phyloP scores from a whole-genome alignment of 1,140 invertebrate genomes.

The Musca vetustissima region DNA sequence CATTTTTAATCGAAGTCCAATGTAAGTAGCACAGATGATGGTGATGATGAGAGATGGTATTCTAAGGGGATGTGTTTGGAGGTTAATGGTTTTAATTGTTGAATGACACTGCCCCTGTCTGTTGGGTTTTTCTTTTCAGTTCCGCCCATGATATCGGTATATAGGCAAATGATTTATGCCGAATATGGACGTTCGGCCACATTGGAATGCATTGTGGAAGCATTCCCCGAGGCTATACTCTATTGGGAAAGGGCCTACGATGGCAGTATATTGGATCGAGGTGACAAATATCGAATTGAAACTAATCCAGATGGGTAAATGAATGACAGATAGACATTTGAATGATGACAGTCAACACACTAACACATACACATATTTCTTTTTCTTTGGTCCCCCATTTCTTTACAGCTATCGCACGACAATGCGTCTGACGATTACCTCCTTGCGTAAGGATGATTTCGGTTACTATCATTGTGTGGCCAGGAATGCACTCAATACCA shows the following conservation, averaged over 20 bases:
- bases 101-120: too few species aligned
- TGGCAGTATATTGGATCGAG: slow-evolving; percentile 70
- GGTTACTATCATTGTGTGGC: slow-evolving; percentile 79
- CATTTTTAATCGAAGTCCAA: slow-evolving; percentile 80
- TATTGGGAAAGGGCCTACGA: slow-evolving; percentile 81
- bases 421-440: slow-evolving; percentile 76
- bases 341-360: background rate
- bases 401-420: slow-evolving; percentile 45
- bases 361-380: background rate
- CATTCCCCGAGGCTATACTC: slow-evolving; percentile 80
- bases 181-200: slow-evolving; percentile 68
- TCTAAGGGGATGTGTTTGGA: too few species aligned
- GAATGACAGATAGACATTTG: background rate
- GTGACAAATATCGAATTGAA: slow-evolving; percentile 69
- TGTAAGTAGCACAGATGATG: slow-evolving; percentile 67
- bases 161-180: slow-evolving; percentile 72
- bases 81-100: too few species aligned
- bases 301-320: slow-evolving; percentile 59
- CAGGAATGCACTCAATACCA: slow-evolving; percentile 77
- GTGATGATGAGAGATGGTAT: too few species aligned
- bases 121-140: slow-evolving; percentile 59
- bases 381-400: background rate
- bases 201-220: slow-evolving; percentile 85
- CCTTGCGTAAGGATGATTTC: slow-evolving; percentile 66
- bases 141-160: slow-evolving; percentile 77